Percentiles rank a stretch among this genome's conserved stretches.
These are phyloP conservation scores for Hyphantria cunea DNA, from an alignment of 1,140 invertebrate genomes.

Conservation along the genomic window DNA sequence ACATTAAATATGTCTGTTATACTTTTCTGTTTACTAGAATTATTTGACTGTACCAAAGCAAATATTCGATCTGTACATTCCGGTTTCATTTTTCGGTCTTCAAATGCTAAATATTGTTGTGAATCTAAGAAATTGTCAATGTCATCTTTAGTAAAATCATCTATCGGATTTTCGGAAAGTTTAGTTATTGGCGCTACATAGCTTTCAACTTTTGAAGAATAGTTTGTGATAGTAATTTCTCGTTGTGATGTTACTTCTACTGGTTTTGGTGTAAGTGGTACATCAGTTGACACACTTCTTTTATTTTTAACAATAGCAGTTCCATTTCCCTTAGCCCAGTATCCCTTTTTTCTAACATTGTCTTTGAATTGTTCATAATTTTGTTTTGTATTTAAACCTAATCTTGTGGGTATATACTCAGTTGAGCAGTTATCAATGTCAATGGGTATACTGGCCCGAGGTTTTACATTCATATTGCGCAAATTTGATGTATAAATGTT, in stretches of 20 bases:
- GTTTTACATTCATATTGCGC: slow-evolving; percentile 57
- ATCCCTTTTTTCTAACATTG: slow-evolving; percentile 71
- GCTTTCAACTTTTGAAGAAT: background rate
- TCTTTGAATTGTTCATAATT: slow-evolving; percentile 78
- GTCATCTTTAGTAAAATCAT: slow-evolving; percentile 58
- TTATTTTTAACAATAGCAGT: slow-evolving; percentile 39
- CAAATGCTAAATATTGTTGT: slow-evolving; percentile 51
- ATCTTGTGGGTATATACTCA: slow-evolving; percentile 78
- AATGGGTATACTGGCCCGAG: slow-evolving; percentile 39
- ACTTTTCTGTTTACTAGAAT: slow-evolving; percentile 60
- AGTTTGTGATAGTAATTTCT: slow-evolving; percentile 13
- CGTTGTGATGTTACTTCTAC: slow-evolving; percentile 13
- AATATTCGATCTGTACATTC: slow-evolving; percentile 59
- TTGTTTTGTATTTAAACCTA: slow-evolving; percentile 68
- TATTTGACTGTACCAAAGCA: slow-evolving; percentile 63
- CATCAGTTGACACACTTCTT: slow-evolving; percentile 23
- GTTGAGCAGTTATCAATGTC: slow-evolving; percentile 65
- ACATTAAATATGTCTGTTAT: slow-evolving; percentile 73
- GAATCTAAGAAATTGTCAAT: slow-evolving; percentile 40
- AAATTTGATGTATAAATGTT: slow-evolving; percentile 70
- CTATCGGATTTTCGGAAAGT: slow-evolving; percentile 19
- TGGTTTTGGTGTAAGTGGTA: slow-evolving; percentile 9
- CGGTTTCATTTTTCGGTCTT: slow-evolving; percentile 18
- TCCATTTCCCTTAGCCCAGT: slow-evolving; percentile 74
- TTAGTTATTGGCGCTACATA: background rate